phyloP scores from a whole-genome alignment of 2,113 vertebrate genomes.

The Holacanthus passer region DNA sequence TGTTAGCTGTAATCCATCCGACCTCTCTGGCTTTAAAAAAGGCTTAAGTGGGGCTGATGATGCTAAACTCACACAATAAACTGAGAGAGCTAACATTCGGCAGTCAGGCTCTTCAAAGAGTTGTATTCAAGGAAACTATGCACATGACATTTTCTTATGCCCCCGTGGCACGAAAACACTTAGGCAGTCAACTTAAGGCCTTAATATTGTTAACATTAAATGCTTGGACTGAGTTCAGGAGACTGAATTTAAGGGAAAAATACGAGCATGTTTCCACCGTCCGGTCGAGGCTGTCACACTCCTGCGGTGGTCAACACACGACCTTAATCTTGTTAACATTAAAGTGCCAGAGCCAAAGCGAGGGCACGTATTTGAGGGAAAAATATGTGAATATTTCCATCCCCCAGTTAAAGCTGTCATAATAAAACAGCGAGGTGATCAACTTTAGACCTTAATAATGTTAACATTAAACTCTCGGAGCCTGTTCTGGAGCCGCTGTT shows the following conservation, averaged over 20 bases:
- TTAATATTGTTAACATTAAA: constrained; percentile 64
- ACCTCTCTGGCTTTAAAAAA: constrained; percentile 48
- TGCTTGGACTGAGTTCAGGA: constrained; percentile 39
- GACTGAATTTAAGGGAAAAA: constrained; percentile 44
- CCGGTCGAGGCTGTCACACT: constrained; percentile 26
- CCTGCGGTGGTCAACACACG: constrained; percentile 49
- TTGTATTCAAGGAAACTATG: constrained; percentile 49
- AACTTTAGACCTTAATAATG: constrained; percentile 65
- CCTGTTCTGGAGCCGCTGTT: constrained; percentile 16
- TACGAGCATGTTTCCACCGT: constrained; percentile 64
- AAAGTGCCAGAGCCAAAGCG: constrained; percentile 32
- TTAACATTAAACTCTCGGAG: constrained; percentile 50
- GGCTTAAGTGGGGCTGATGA: constrained; percentile 34
- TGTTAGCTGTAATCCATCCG: constrained; percentile 14
- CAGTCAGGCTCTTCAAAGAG: constrained; percentile 47
- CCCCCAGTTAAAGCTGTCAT: constrained; percentile 69
- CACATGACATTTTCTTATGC: constrained; percentile 59
- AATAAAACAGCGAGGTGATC: constrained; percentile 71
- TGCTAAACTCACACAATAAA: constrained; percentile 48
- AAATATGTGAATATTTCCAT: constrained; percentile 71
- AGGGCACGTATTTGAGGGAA: constrained; percentile 43
- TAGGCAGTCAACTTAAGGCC: constrained; percentile 51
- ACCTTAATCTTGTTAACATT: constrained; percentile 69
- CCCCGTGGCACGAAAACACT: constrained; percentile 62
- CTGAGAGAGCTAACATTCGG: constrained; percentile 27